Base-by-base conservation (phyloP, 2,888 invertebrate genomes). In the Trissoscelio sp. region DNA sequence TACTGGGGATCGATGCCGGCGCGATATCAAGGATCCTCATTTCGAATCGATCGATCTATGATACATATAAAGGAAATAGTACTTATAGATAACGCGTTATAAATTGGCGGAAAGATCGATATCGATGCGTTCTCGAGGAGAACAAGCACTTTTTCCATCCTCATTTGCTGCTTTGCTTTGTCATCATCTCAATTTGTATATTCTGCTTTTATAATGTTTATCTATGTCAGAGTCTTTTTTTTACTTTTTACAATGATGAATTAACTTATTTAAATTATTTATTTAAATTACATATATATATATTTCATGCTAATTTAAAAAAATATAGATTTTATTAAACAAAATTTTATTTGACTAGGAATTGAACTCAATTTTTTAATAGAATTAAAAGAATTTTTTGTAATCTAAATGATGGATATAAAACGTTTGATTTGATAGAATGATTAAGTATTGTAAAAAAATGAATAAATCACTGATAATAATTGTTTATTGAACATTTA, bases 51-150 rank as follows among this genome's bases (percentile, higher is more conserved):
- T 82, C 60, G 79, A 78, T 83, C 83, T 81, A 83, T 83, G 67
- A 81, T 81, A 81, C 81, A 81, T 81, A 60, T 67, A 83, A 83
- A 83, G 79, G 75, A 81, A 83, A 81, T 67, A 81, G 73, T 81
- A 78, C 80, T 82, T 82, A 74, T 82, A 82, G 75, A 78, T 82
- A 83, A 79, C 77, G 79, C 77, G 79, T 81, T 81, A 82, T 74
- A 82, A 84, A 85, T 85, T 84, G 82, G 83, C 84, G 80, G 81
- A 83, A 84, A 84, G 83, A 83, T 85, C 84, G 81, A 82, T 83
- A 82, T 79, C 73, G 82, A 83, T 73, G 64, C 66, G 72, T 84
- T 84, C 81, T 83, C 83, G 83, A 84, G 82, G 79, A 83, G 72
- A 81, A 83, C 44, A 57, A 51, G 75, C 51, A 75, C 1, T 12